Percentiles rank a stretch among this genome's conserved stretches.
Conservation (phyloP, 2,888 invertebrate genomes). For the Myopa testacea region DNA sequence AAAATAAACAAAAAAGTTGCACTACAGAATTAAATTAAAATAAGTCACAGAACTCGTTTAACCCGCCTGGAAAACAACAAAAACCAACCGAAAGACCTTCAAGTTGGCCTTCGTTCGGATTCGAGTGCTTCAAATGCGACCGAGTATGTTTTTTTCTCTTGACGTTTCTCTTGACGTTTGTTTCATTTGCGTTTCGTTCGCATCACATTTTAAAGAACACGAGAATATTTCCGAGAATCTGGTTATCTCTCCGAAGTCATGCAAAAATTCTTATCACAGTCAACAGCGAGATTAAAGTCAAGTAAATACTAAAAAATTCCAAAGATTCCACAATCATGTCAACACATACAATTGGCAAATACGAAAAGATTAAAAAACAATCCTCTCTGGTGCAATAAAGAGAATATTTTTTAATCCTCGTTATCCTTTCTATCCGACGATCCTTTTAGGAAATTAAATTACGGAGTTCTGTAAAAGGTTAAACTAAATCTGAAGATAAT, state of each 20-base stretch:
- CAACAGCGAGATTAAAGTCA: not conserved
- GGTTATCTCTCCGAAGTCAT: not conserved
- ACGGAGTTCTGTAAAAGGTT: no score
- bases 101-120: not conserved
- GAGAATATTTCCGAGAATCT: not conserved
- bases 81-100: not conserved
- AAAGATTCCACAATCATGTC: no score
- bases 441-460: no score
- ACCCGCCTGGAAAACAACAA: not conserved
- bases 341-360: no score
- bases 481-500: no score
- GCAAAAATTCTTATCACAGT: conserved; percentile 3
- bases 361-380: no score
- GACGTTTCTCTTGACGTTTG: not conserved
- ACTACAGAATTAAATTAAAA: not conserved
- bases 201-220: not conserved
- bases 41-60: not conserved
- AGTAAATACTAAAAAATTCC: no score
- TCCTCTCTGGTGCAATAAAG: no score
- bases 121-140: no score
- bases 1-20: not conserved
- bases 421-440: no score
- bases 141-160: not conserved
- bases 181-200: not conserved
- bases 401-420: no score